Conservation (phyloP, 2,113 vertebrate genomes). For the Riparia riparia region DNA sequence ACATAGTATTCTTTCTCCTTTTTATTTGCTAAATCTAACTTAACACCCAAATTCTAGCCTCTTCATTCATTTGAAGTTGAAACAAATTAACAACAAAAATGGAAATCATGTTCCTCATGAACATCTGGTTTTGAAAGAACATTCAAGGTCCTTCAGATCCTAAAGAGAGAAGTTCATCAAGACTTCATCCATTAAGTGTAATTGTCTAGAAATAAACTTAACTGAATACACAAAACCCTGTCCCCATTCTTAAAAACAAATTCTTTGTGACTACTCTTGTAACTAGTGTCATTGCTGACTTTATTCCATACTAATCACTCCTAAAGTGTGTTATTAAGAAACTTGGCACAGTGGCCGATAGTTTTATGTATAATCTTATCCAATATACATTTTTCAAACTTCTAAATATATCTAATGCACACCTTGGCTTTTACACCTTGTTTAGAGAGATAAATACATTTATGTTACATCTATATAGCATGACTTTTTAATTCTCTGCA, state of each 20-base stretch:
- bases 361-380: neutral
- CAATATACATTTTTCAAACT: neutral
- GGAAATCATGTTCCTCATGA: neutral
- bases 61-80: slow-evolving; percentile 37
- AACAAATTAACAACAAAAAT: slow-evolving; percentile 22
- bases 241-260: neutral
- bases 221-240: neutral
- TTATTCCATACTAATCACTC: neutral
- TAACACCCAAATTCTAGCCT: slow-evolving; percentile 33
- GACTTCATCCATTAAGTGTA: neutral
- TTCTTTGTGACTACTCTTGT: neutral
- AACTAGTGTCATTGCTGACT: neutral
- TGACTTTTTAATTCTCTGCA: neutral
- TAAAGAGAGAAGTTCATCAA: neutral
- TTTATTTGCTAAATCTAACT: slow-evolving; percentile 37
- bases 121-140: neutral
- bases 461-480: neutral
- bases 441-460: neutral
- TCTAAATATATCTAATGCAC: neutral
- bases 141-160: slow-evolving; percentile 15
- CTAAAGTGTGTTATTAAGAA: neutral
- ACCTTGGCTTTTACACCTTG: neutral
- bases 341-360: neutral
- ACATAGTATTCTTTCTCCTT: slow-evolving; percentile 46
- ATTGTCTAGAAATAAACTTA: slow-evolving; percentile 8